Evolutionary conservation across 2,113 vertebrate species (phyloP), one percentile per base, ranked within the genome.

Genomic region (Hypanus sabinus): DNA sequence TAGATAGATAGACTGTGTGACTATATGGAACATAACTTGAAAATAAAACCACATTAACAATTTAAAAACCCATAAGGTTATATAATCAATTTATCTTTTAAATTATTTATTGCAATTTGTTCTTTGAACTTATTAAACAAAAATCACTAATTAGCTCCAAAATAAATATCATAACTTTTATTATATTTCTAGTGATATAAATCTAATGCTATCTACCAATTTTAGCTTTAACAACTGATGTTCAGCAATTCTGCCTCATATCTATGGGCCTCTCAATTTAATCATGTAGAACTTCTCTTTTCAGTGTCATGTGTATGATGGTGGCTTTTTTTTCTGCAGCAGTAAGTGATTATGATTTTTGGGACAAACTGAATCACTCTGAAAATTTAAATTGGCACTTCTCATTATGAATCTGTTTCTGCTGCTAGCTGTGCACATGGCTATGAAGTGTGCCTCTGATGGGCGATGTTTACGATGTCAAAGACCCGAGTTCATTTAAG

Each of bases 151-250:
- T 20, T 10, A 88, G 83, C 24, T 60, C 30, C 30, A 60, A 88
- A 62, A 88, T 62, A 88, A 60, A 62, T 62, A 62, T n/a, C 57
- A 62, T 57, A 88, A 88, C 83, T 88, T 88, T n/a, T 62, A 62
- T 62, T 62, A 30, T 27, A 30, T 88, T 30, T 62, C 57, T 30
- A 88, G 55, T 88, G 60, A 27, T 55, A 88, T 60, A 27, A 62
- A 27, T 88, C 4, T 62, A 62, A 88, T 24, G n/a, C 18, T 11
- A 70, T 18, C 60, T n/a, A 24, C 30, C 57, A n/a, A 62, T n/a
- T 0, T 12, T 83, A 38, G 27, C 55, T 87, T 62, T 62, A 88
- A 12, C 27, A 88, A 88, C n/a, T n/a, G 27, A n/a, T 30, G 60
- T 12, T n/a, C 83, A n/a, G 83, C 83, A 88, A 27, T 55, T 88